Percentiles rank a stretch among this genome's conserved stretches.
Evolutionary conservation across 2,797 vertebrate species (phyloP).

Genomic region (Schizopygopsis pylzovi): DNA sequence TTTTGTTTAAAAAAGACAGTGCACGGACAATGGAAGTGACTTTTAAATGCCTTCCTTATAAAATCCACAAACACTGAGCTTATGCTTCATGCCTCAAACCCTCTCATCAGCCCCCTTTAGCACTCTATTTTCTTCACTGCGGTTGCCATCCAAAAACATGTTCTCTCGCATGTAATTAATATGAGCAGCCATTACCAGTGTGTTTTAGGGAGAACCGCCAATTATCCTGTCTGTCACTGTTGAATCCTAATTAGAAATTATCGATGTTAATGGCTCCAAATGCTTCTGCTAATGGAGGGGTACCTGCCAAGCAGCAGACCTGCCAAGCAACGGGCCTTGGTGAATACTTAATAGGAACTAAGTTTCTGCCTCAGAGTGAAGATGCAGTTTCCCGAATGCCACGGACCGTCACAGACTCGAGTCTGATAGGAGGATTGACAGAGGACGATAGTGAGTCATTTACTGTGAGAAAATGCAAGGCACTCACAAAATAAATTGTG

Average conservation of each 20-base stretch:
- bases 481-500: neutral
- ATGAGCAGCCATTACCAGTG: conserved; percentile 58
- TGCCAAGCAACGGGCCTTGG: conserved; percentile 14
- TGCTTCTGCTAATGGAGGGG: conserved; percentile 65
- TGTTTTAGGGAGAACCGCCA: conserved; percentile 63
- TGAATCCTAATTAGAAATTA: conserved; percentile 69
- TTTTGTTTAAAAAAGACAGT: neutral
- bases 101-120: conserved; percentile 15
- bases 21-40: neutral
- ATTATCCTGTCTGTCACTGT: conserved; percentile 66
- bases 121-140: conserved; percentile 33
- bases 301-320: conserved; percentile 66
- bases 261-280: conserved; percentile 65
- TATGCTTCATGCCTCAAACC: neutral
- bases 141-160: conserved; percentile 47
- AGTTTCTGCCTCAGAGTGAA: conserved; percentile 9
- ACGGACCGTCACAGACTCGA: neutral
- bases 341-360: conserved; percentile 64
- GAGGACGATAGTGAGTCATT: neutral
- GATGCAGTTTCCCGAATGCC: neutral
- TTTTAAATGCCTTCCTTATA: neutral
- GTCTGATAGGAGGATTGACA: neutral
- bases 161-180: conserved; percentile 60
- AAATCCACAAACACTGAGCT: neutral
- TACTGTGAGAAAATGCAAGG: neutral